A percentile compares a stretch with the other conserved stretches of the same genome.
Conservation (phyloP, 2,113 vertebrate species). For the Edolisoma coerulescens region DNA sequence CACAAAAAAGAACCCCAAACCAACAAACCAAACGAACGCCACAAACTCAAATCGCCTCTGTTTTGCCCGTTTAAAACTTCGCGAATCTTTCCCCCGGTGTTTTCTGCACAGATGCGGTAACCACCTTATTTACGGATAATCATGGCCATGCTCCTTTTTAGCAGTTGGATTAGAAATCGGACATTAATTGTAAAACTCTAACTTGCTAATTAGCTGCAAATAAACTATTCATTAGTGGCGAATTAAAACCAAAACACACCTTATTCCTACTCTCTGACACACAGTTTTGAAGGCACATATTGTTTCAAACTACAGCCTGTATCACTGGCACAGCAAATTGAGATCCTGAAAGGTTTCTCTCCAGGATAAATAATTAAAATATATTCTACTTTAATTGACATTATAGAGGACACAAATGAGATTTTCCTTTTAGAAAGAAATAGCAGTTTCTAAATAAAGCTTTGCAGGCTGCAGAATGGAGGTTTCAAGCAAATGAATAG, state of each 20-base stretch:
- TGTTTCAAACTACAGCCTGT: constrained; percentile 62
- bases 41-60: background rate
- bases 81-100: background rate
- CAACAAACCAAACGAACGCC: background rate
- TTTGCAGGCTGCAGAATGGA: constrained; percentile 72
- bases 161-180: constrained; percentile 61
- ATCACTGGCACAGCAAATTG: constrained; percentile 72
- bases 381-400: constrained; percentile 83
- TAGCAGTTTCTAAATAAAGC: constrained; percentile 82
- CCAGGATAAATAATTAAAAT: constrained; percentile 82
- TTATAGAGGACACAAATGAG: constrained; percentile 81
- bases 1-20: background rate
- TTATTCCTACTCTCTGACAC: constrained; percentile 36
- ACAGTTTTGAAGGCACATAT: constrained; percentile 60
- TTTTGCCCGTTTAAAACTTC: background rate
- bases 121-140: constrained; percentile 27
- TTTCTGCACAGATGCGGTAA: constrained; percentile 13
- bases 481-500: constrained; percentile 82
- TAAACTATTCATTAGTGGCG: constrained; percentile 75
- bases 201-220: constrained; percentile 77
- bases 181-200: constrained; percentile 69
- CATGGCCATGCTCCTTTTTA: background rate
- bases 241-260: constrained; percentile 71
- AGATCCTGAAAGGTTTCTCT: constrained; percentile 79
- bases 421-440: constrained; percentile 79